A percentile compares a stretch with the other conserved stretches of the same genome.
Evolutionary conservation across 2,888 invertebrate species (phyloP).

Genomic region (Tinea semifulvella): DNA sequence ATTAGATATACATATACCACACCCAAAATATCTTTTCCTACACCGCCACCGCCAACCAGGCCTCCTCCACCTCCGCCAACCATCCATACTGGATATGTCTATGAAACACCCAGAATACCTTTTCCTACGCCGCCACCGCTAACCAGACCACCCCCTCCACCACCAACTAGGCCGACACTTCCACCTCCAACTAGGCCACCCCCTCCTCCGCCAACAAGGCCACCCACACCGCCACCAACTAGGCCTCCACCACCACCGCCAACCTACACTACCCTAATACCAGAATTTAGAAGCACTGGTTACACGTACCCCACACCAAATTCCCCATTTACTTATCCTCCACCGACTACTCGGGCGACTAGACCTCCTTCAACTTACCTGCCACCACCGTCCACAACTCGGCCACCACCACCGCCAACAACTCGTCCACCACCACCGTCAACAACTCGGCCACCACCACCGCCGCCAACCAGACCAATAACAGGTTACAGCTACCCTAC

Average conservation of each 20-base stretch:
- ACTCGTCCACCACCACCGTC: constrained; percentile 12
- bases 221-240: constrained; percentile 20
- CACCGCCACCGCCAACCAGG: constrained; percentile 15
- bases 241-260: constrained; percentile 18
- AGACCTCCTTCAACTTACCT: constrained; percentile 16
- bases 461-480: constrained; percentile 5
- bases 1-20: not conserved
- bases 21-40: constrained; percentile 3
- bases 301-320: constrained; percentile 26
- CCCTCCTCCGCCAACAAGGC: constrained; percentile 17
- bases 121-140: constrained; percentile 2
- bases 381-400: constrained; percentile 15
- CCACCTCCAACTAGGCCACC: constrained; percentile 19
- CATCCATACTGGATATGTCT: constrained; percentile 24
- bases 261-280: constrained; percentile 20
- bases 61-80: constrained; percentile 20
- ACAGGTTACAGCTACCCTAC: constrained; percentile 17
- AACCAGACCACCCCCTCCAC: constrained; percentile 16
- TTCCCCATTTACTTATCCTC: constrained; percentile 25
- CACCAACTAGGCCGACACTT: constrained; percentile 10
- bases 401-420: constrained; percentile 16
- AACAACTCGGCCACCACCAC: constrained; percentile 12
- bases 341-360: constrained; percentile 21
- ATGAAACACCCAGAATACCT: constrained; percentile 14
- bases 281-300: constrained; percentile 30